Evolutionary conservation across 2,797 vertebrate genomes (phyloP).

Genomic region (Pangasius krempfi): DNA sequence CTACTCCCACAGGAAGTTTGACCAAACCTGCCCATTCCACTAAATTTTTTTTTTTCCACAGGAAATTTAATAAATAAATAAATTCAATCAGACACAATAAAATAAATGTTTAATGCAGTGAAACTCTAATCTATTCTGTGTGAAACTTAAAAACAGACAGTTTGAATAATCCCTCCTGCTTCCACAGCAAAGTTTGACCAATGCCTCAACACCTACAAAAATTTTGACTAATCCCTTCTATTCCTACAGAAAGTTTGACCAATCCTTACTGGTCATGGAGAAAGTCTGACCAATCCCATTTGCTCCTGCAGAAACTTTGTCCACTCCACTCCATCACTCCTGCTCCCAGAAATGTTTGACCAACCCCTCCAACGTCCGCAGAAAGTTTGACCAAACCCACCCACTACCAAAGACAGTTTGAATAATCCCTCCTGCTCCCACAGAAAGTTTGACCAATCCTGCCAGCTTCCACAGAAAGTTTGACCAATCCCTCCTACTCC

Average conservation of each 20-base stretch:
- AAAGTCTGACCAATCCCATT: neutral
- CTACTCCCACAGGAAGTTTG: neutral
- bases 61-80: neutral
- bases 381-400: neutral
- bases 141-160: too few relatives aligned
- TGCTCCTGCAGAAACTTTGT: neutral
- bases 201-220: neutral
- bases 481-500: neutral
- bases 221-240: neutral
- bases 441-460: neutral
- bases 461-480: neutral
- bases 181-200: neutral
- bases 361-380: neutral
- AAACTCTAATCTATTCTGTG: too few relatives aligned
- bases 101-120: neutral
- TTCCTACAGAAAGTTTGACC: neutral
- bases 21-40: neutral
- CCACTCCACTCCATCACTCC: neutral
- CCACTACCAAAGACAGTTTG: neutral
- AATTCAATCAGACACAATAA: neutral
- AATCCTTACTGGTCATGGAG: neutral
- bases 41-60: neutral
- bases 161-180: neutral
- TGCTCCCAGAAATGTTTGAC: neutral
- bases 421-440: neutral